Evolutionary conservation across 2,797 vertebrate genomes (phyloP), one percentile per base, ranked within the genome.

Genomic region (Acanthornis magna): DNA sequence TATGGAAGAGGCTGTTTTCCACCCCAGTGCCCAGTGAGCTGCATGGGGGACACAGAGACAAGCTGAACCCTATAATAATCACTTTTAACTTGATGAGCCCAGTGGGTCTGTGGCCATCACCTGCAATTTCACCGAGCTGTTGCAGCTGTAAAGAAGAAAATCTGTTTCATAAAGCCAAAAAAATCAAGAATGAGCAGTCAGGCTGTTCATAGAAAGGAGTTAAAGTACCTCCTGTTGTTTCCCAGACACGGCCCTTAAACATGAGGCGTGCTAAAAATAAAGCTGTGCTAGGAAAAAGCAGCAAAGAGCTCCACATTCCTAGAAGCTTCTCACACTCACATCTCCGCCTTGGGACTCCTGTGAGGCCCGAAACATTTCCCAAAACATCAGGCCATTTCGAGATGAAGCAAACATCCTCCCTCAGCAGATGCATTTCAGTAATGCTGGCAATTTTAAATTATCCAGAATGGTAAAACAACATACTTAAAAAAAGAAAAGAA

Each of bases 241-340:
- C 62, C 61, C 84, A 93, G 77, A 43, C 7, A 22, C 0, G 3
- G 60, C 57, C 53, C 66, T 84, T 90, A 51, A 92, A 76, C 60
- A 63, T 25, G 20, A 87, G 68, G 50, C 58, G 1, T 3, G 32
- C 72, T 87, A 87, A 93, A 95, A 95, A 92, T 77, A 92, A 89
- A 95, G 57, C 89, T 58, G 55, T 61, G 36, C 57, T 67, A 83
- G 72, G 72, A 83, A 83, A 93, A 74, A 74, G 62, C 84, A 89
- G 88, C 36, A 82, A 55, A 91, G 65, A 26, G 8, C 65, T 95
- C 75, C 48, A 60, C 75, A 67, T 95, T 89, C 72, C 61, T 82
- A 45, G 85, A 82, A 85, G 82, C 40, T 93, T 89, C 85, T 93
- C 75, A 80, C 82, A 88, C 76, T 82, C 85, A 60, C 65, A 71